Base-by-base conservation (phyloP, 2,797 vertebrate species). In the Molossus molossus region DNA sequence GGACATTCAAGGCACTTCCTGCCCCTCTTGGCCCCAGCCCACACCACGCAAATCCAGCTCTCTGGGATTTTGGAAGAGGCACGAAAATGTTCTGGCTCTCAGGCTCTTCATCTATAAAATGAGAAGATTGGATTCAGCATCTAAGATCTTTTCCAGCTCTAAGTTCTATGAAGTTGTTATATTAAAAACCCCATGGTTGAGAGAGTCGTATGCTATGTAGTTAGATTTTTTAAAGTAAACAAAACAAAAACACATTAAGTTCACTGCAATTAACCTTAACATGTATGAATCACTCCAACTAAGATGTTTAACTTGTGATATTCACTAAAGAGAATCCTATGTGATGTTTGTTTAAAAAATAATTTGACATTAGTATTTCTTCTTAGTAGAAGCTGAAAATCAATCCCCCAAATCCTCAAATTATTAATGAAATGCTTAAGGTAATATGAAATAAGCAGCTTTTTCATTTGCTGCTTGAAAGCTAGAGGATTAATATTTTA, bases 401-500 rank as follows among this genome's bases (percentile, higher is more conserved):
- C 15, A 93, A 48, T 20, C 58, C 25, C 64, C 5, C 40, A 50
- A 86, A 0, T 50, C 15, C 21, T 91, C 80, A 73, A 87, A 50
- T 67, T 87, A 79, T 84, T 96, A 81, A 58, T 87, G 20, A 97
- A 94, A 92, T 88, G 15, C 17, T 77, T 87, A 91, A 77, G 65
- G 14, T 75, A 77, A 79, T 96, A 4, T 86, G 57, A 89, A 88
- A 96, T 81, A 89, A 87, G 33, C 33, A 83, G 45, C 5, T 37
- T 64, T 55, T 93, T 91, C 17, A 92, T 96, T 83, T 93, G 75
- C 50, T 95, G 45, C 60, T 87, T 95, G 23, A 94, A 92, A 94
- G 88, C 55, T 76, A 81, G 14, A 95, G n/a, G 21, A 55, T 91
- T 85, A 60, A 60, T 92, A 92, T 95, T 94, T 93, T 87, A 90